phyloP scores from a whole-genome alignment of 2,113 vertebrate genomes.

The Penelope pileata region DNA sequence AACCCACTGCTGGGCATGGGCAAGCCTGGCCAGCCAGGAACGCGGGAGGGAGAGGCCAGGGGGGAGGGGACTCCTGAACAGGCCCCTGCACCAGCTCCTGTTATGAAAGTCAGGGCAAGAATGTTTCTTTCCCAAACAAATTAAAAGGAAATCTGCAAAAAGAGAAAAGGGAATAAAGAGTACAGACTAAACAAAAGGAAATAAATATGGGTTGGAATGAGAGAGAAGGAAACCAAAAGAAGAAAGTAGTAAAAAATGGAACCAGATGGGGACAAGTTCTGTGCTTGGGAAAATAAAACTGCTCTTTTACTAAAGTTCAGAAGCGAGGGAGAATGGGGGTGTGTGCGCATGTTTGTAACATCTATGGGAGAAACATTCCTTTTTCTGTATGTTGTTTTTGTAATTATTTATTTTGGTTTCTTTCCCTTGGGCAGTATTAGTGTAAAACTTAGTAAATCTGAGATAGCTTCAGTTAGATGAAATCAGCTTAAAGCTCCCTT shows the following conservation, averaged over 20 bases:
- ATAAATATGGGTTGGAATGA: constrained; percentile 39
- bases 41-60: background rate
- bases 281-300: background rate
- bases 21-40: background rate
- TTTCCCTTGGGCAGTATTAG: background rate
- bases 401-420: background rate
- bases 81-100: background rate
- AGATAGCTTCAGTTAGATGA: background rate
- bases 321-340: background rate
- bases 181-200: constrained; percentile 55
- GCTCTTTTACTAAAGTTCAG: background rate
- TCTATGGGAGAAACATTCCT: background rate
- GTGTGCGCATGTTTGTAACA: background rate
- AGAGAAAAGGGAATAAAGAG: constrained; percentile 23
- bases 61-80: background rate
- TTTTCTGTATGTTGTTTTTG: background rate
- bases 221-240: constrained; percentile 12
- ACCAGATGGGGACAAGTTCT: constrained; percentile 43
- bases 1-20: background rate
- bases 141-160: constrained; percentile 37
- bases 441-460: background rate
- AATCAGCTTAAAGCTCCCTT: background rate
- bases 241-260: constrained; percentile 49
- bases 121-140: constrained; percentile 16
- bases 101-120: constrained; percentile 5